Evolutionary conservation across 2,113 vertebrate species (phyloP).

Genomic region (Catharus fuscescens): DNA sequence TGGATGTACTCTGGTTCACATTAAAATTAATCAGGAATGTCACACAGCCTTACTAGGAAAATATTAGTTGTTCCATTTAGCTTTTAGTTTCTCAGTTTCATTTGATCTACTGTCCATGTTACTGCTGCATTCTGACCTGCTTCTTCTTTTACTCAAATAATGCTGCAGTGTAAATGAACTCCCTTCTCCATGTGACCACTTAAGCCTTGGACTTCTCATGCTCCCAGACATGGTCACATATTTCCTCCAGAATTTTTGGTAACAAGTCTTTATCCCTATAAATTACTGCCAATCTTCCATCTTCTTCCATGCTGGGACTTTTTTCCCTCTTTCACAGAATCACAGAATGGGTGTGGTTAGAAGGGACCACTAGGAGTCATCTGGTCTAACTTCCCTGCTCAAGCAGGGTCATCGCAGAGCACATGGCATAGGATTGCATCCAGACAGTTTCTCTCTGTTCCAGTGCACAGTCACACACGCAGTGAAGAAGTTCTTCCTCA

Average conservation of each 20-base stretch:
- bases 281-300: not conserved
- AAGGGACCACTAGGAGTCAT: not conserved
- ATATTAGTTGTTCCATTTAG: not conserved
- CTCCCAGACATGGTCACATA: not conserved
- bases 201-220: not conserved
- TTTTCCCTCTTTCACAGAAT: not conserved
- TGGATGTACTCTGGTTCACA: not conserved
- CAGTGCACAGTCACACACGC: fast-evolving
- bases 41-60: not conserved
- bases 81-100: not conserved
- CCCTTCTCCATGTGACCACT: not conserved
- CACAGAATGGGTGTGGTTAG: not conserved
- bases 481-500: not conserved
- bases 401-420: not conserved
- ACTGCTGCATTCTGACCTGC: not conserved
- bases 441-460: not conserved
- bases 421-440: not conserved
- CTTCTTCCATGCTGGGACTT: not conserved
- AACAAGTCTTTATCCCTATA: not conserved
- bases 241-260: not conserved
- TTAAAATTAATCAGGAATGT: not conserved
- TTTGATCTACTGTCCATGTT: not conserved
- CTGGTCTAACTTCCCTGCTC: not conserved
- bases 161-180: not conserved
- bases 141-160: not conserved